Percentiles rank a stretch among this genome's conserved stretches.
These are phyloP conservation scores for Tragelaphus eurycerus DNA, from an alignment of 2,797 vertebrate species.

Conservation along the genomic window DNA sequence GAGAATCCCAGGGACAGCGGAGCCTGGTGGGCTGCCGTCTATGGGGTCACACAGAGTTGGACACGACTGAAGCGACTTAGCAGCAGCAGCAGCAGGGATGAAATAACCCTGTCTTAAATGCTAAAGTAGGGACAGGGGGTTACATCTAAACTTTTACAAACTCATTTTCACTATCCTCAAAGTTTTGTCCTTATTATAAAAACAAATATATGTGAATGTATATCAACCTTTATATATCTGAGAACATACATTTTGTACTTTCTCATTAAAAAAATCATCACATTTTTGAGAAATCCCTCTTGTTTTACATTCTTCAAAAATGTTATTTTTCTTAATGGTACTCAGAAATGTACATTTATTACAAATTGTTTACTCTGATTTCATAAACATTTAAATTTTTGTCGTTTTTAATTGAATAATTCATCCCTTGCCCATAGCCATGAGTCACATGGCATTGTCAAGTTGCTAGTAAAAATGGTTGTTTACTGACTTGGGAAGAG, in stretches of 20 bases:
- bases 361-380: not conserved
- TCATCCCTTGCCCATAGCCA: not conserved
- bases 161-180: not conserved
- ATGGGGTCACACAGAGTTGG: too few species aligned
- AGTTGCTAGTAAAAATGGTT: not conserved
- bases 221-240: not conserved
- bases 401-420: constrained; percentile 20
- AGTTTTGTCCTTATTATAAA: not conserved
- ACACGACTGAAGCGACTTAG: too few species aligned
- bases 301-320: constrained; percentile 16
- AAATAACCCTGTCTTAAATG: not conserved
- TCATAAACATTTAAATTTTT: not conserved
- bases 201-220: not conserved
- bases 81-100: not conserved
- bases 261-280: not conserved
- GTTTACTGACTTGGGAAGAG: not conserved
- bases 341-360: not conserved
- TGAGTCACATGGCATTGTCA: not conserved
- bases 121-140: not conserved
- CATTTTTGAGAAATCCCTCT: not conserved
- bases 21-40: too few species aligned
- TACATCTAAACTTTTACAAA: not conserved
- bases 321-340: not conserved
- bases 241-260: not conserved
- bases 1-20: too few species aligned